Evolutionary conservation across 2,888 invertebrate genomes (phyloP).

Genomic region (Acholoe squamosa): DNA sequence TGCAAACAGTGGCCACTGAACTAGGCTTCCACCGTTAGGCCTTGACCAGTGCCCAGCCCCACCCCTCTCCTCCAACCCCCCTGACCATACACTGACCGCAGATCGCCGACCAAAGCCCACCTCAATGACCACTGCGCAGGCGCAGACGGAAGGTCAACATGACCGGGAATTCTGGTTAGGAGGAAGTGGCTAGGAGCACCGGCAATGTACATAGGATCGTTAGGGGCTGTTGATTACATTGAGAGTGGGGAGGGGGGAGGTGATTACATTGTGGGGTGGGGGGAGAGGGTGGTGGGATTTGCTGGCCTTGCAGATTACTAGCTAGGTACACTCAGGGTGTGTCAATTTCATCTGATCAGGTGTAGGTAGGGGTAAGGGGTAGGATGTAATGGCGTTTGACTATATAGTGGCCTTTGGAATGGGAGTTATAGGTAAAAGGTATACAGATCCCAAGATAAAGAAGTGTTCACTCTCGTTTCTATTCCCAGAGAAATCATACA

Average conservation of each 20-base stretch:
- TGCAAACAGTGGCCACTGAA: background rate
- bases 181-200: background rate
- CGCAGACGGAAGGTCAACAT: background rate
- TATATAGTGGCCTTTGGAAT: background rate
- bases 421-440: background rate
- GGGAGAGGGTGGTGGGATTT: slow-evolving; percentile 4
- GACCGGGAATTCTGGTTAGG: background rate
- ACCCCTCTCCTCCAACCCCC: background rate
- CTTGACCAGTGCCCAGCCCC: background rate
- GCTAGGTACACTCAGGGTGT: slow-evolving; percentile 1
- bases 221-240: slow-evolving; percentile 24
- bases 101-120: background rate
- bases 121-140: background rate
- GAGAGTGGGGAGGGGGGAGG: background rate
- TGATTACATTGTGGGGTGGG: slow-evolving; percentile 17
- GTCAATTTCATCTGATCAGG: slow-evolving; percentile 30
- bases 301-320: background rate
- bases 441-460: background rate
- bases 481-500: too few relatives aligned
- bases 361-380: background rate
- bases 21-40: background rate
- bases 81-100: background rate
- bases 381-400: background rate
- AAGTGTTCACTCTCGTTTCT: too few relatives aligned
- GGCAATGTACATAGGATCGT: slow-evolving; percentile 51